Evolutionary conservation across 2,888 invertebrate species (phyloP).

Genomic region (Taphrorychus bicolor): DNA sequence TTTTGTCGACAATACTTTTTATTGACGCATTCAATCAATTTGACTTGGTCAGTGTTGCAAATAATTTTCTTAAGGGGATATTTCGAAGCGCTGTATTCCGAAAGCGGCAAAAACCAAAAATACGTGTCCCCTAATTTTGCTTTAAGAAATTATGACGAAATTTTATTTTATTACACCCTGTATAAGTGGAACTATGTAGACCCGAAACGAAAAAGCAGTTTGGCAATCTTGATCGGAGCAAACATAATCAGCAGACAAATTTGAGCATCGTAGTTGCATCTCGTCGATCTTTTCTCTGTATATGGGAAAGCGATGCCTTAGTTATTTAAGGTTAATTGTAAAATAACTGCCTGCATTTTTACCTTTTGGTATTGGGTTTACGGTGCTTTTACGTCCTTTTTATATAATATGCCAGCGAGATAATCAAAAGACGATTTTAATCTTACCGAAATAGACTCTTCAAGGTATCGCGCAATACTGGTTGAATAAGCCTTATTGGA

Average conservation of each 20-base stretch:
- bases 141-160: no score
- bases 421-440: conserved; percentile 22
- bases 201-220: no score
- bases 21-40: no score
- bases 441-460: conserved; percentile 13
- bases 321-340: conserved; percentile 31
- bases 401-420: conserved; percentile 27
- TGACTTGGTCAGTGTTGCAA: no score
- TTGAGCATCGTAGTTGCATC: conserved; percentile 9
- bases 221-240: no score
- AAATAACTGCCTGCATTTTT: conserved; percentile 27
- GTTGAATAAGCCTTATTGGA: not conserved
- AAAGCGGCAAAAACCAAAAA: no score
- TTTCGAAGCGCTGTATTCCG: no score
- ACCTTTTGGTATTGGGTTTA: conserved; percentile 15
- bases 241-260: conserved; percentile 25
- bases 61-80: no score
- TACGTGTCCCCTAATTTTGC: no score
- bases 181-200: no score
- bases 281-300: conserved; percentile 13
- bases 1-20: no score
- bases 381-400: conserved; percentile 21
- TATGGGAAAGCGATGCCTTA: conserved; percentile 26
- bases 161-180: no score
- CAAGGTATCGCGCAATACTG: not conserved